Evolutionary conservation across 2,888 invertebrate genomes (phyloP).

Genomic region (Acanthosepion esculentum): DNA sequence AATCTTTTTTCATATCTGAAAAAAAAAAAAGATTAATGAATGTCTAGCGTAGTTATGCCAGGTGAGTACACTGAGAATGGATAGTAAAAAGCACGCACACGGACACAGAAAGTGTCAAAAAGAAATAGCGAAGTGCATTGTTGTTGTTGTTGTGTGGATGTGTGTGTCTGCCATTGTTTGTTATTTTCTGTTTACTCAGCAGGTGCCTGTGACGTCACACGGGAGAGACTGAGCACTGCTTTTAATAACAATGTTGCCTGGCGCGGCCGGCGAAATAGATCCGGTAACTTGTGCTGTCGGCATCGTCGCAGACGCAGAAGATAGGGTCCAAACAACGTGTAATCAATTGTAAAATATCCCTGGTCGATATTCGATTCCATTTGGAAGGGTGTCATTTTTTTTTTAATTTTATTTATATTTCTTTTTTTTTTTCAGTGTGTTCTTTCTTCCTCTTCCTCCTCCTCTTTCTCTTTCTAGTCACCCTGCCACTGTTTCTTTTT

Average conservation of each 20-base stretch:
- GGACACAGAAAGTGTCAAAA: not conserved
- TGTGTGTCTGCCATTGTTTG: conserved; percentile 60
- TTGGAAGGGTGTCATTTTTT: not conserved
- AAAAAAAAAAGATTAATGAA: not conserved
- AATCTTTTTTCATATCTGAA: not conserved
- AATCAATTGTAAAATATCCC: not conserved
- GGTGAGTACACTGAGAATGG: not conserved
- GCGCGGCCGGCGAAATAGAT: conserved; percentile 52
- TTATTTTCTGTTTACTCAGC: conserved; percentile 71
- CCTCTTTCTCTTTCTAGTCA: not conserved
- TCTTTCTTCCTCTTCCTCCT: not conserved
- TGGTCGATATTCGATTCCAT: not conserved
- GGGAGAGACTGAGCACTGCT: conserved; percentile 55
- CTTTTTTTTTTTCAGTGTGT: not conserved
- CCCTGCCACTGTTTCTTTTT: too few relatives aligned
- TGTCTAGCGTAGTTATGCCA: not conserved
- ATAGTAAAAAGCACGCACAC: conserved; percentile 2
- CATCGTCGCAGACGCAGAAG: conserved; percentile 62
- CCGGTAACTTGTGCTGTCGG: not conserved
- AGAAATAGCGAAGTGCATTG: not conserved
- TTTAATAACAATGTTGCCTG: conserved; percentile 63
- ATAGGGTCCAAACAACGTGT: not conserved
- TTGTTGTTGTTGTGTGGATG: not conserved
- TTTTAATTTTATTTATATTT: not conserved
- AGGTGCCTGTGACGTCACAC: conserved; percentile 71